Evolutionary conservation across 2,888 invertebrate genomes (phyloP).

Genomic region (Julus scandinavius): DNA sequence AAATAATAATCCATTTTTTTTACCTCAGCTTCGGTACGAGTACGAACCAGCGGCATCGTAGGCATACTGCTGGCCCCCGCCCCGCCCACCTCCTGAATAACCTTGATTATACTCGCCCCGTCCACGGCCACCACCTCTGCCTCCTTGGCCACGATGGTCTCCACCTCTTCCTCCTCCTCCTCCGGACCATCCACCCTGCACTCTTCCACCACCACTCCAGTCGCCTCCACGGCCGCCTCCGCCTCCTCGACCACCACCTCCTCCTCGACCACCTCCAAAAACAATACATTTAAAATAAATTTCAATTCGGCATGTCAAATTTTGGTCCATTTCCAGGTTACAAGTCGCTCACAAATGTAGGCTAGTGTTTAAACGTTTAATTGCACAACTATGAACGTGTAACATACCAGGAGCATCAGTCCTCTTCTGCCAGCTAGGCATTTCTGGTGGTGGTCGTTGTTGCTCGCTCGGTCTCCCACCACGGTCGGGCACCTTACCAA

Average conservation of each 20-base stretch:
- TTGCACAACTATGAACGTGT: background rate
- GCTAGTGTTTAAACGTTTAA: no score
- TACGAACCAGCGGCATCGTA: constrained; percentile 51
- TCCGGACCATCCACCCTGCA: constrained; percentile 61
- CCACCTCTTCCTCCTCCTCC: constrained; percentile 61
- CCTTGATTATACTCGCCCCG: constrained; percentile 60
- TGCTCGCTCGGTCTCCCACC: constrained; percentile 93
- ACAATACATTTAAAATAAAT: background rate
- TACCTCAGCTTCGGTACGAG: constrained; percentile 39
- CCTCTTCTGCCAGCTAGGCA: constrained; percentile 92
- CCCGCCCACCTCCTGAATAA: constrained; percentile 60
- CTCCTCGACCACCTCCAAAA: constrained; percentile 66
- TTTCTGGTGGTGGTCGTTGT: constrained; percentile 94
- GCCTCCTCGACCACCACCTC: constrained; percentile 62
- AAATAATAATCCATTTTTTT: background rate
- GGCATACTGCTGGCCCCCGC: constrained; percentile 51
- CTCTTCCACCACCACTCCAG: constrained; percentile 63
- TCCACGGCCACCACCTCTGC: constrained; percentile 63
- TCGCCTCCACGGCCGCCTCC: constrained; percentile 62
- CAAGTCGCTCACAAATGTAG: no score
- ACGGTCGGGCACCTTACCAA: constrained; percentile 91
- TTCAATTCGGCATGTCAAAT: no score
- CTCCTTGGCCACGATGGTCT: constrained; percentile 63
- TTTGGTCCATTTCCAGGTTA: no score
- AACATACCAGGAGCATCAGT: constrained; percentile 58